Conservation (phyloP, 1,140 invertebrate species). For the Dreissena rostriformis region DNA sequence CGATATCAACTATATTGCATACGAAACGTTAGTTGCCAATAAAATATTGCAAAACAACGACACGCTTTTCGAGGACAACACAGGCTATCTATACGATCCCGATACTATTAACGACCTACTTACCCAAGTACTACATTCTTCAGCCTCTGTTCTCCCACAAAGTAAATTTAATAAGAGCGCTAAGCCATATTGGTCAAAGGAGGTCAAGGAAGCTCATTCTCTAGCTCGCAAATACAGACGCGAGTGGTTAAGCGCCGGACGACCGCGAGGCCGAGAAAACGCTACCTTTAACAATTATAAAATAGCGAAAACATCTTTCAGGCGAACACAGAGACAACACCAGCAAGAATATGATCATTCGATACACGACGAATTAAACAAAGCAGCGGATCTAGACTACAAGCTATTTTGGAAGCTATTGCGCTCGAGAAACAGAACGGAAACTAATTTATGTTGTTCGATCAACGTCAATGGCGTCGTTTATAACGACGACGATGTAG, state of each 20-base stretch:
- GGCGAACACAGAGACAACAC: neutral
- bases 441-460: neutral
- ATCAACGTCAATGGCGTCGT: neutral
- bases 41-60: too few relatives aligned
- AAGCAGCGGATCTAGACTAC: neutral
- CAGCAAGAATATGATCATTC: neutral
- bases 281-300: neutral
- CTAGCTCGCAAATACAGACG: neutral
- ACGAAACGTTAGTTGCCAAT: too few relatives aligned
- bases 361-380: neutral
- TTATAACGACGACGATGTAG: neutral
- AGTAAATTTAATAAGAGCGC: conserved; percentile 5
- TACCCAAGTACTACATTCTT: too few relatives aligned
- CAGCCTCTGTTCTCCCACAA: neutral
- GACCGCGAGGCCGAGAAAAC: neutral
- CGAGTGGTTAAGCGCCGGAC: neutral
- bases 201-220: neutral
- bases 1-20: too few relatives aligned
- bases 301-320: neutral
- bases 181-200: neutral
- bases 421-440: neutral
- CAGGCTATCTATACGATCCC: too few relatives aligned
- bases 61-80: too few relatives aligned
- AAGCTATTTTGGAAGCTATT: neutral
- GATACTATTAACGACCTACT: too few relatives aligned